Evolutionary conservation across 1,140 invertebrate genomes (phyloP), one percentile per base, ranked within the genome.

Genomic region (Campoletis sonorensis): DNA sequence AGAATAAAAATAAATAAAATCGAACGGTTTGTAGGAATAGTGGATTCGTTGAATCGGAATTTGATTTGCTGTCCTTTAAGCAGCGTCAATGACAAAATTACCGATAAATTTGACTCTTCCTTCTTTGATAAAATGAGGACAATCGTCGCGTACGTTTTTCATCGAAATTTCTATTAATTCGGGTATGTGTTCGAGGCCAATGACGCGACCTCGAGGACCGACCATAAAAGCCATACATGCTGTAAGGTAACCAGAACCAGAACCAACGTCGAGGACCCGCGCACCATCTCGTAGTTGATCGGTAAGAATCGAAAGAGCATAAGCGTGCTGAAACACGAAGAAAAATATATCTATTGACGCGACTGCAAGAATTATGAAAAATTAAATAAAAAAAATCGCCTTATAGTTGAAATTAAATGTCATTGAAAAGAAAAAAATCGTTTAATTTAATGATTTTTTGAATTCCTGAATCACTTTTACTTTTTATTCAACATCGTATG

Each of bases 141-240:
- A 88, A 71, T 90, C 90, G 58, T 88, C 86, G 27, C 73, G 82
- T 4, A 92, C 86, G 81, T 92, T 91, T 81, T 84, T 88, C 0
- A 15, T 87, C 3, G 90, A 86, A 11, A 87, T 84, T 79, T 91
- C 88, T 13, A 95, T 93, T 30, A 96, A 91, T 82, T 95, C 93
- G 27, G 93, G 92, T 75, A 96, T 95, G 88, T 96, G 95, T 84
- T 96, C 95, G 37, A 96, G 93, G 13, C 95, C 95, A 83, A 96
- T 87, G 18, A 94, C 94, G 84, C 89, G 91, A 13, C 95, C 95
- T 18, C 71, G 87, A 33, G 93, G 86, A 16, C 95, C 95, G 76
- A 95, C 93, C 95, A 96, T 94, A 5, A 93, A 87, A 5, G 93
- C 95, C 94, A 96, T 95, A 84, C 95, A 96, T 13, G 94, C 94